These are phyloP conservation scores for Sycophila texana DNA, from an alignment of 2,888 invertebrate species.

Conservation along the genomic window DNA sequence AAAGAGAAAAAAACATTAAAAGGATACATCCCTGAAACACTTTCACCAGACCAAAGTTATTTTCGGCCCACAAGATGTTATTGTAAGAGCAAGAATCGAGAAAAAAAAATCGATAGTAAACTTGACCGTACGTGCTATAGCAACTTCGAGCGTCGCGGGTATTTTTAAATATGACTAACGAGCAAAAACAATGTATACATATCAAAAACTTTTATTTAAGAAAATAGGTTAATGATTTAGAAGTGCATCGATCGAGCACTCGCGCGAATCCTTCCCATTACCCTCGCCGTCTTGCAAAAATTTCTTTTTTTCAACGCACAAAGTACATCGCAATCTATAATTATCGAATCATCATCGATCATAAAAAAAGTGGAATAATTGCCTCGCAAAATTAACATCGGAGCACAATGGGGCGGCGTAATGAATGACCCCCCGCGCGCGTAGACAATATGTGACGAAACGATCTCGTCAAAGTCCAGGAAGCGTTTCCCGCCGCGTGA, in stretches of 20 bases:
- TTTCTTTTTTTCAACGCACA: background rate
- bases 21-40: background rate
- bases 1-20: too few relatives aligned
- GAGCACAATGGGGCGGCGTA: constrained; percentile 18
- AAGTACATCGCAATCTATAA: background rate
- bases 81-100: constrained; percentile 30
- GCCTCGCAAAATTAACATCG: constrained; percentile 27
- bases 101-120: constrained; percentile 42
- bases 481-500: constrained; percentile 32
- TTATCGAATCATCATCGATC: constrained; percentile 24
- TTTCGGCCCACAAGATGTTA: constrained; percentile 20
- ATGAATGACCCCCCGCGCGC: constrained; percentile 11
- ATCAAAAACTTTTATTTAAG: background rate
- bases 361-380: constrained; percentile 19
- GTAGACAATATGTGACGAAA: constrained; percentile 24
- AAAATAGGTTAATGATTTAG: constrained; percentile 25
- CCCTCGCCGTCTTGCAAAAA: too few relatives aligned
- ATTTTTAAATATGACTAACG: constrained; percentile 43
- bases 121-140: constrained; percentile 40
- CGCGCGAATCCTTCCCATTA: too few relatives aligned
- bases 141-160: background rate
- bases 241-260: background rate
- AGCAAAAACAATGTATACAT: background rate
- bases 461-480: constrained; percentile 33
- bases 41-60: constrained; percentile 1